Evolutionary conservation across 2,113 vertebrate species (phyloP), one percentile per base, ranked within the genome.

Genomic region (Phodopus roborovskii): DNA sequence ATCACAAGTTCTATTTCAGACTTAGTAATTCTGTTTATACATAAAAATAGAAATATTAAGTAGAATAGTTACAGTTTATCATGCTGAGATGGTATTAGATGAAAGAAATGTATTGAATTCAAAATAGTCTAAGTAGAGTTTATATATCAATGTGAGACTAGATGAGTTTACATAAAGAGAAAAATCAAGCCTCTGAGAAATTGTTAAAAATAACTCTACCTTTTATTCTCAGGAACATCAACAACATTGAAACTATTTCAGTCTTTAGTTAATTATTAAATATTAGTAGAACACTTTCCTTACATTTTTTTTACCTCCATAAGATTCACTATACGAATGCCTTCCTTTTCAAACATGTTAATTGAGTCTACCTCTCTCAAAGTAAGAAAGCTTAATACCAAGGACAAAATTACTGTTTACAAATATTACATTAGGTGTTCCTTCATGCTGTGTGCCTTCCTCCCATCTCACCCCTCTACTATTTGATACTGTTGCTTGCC

Each of bases 211-310:
- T 88, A 26, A 45, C 26, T 88, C 4, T 64, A 81, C 39, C 5
- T 7, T 58, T 91, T 75, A 33, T 48, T 87, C 82, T 56, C 12
- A 77, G 12, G 26, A 60, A 13, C 77, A 28, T 42, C 3, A 92
- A 56, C 28, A 84, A 75, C 28, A 48, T 39, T 70, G 42, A 92
- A 75, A 19, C 60, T 62, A 50, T 8, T 12, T 12, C 26, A 82
- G 89, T 89, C 68, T 48, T 20, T 36, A 66, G 7, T 26, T 30
- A 88, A 88, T 86, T 71, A 42, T 91, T 94, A 93, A 90, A 56
- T 13, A 58, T 45, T 85, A 60, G 9, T 90, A 82, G 26, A 68
- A 78, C 45, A 64, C 19, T 22, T 90, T 62, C 36, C n/a, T 88
- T 17, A 95, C 30, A 26, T 42, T 94, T 5, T 5, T 8, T 75